Evolutionary conservation across 2,888 invertebrate species (phyloP).

Genomic region (Ennomos fuscantarius): DNA sequence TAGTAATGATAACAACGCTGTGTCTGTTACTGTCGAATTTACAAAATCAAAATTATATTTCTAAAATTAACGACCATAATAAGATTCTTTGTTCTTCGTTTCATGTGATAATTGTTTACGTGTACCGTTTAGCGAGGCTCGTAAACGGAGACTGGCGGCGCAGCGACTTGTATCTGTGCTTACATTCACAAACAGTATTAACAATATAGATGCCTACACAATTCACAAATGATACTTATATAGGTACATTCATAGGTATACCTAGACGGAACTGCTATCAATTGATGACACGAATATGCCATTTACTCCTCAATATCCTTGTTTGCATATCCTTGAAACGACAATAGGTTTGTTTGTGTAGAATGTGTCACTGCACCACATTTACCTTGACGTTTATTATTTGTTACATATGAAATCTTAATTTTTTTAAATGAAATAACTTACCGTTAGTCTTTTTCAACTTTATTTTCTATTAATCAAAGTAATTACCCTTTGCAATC

Average conservation of each 20-base stretch:
- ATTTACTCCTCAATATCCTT: constrained; percentile 19
- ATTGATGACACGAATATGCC: constrained; percentile 27
- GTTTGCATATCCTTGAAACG: neutral
- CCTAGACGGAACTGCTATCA: constrained; percentile 41
- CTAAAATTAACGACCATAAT: constrained; percentile 48
- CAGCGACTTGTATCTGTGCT: constrained; percentile 39
- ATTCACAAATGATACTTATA: too few relatives aligned
- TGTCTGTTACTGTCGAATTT: constrained; percentile 22
- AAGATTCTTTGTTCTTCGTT: constrained; percentile 69
- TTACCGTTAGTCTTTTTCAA: too few relatives aligned
- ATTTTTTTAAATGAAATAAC: too few relatives aligned
- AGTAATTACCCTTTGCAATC: too few relatives aligned
- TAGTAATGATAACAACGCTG: constrained; percentile 13
- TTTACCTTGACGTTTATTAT: too few relatives aligned
- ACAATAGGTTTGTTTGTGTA: too few relatives aligned
- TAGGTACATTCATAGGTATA: constrained; percentile 8
- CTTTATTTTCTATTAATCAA: too few relatives aligned
- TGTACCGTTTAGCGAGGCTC: constrained; percentile 44
- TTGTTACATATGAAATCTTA: too few relatives aligned
- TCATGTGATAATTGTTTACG: constrained; percentile 73
- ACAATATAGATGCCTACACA: too few relatives aligned
- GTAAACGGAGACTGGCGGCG: constrained; percentile 54
- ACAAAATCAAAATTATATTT: constrained; percentile 33
- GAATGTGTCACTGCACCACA: too few relatives aligned
- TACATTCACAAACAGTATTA: constrained; percentile 29